phyloP scores from a whole-genome alignment of 2,113 vertebrate genomes.

The Dunckerocampus dactyliophorus region DNA sequence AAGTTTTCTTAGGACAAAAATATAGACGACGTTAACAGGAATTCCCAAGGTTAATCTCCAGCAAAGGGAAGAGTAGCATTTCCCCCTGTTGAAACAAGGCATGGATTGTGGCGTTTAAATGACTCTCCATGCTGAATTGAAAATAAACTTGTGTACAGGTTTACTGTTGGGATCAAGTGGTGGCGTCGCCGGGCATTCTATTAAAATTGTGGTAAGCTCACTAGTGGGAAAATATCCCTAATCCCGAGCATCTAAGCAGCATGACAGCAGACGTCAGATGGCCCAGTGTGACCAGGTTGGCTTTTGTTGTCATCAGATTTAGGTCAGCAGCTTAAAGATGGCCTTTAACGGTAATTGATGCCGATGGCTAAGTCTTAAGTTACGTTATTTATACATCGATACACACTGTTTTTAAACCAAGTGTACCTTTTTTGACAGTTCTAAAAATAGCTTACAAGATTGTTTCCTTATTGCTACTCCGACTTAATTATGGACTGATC shows the following conservation, averaged over 20 bases:
- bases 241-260: slow-evolving; percentile 71
- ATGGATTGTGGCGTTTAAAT: neutral
- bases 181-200: slow-evolving; percentile 37
- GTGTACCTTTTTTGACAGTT: slow-evolving; percentile 2
- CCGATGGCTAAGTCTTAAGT: slow-evolving; percentile 39
- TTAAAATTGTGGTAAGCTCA: slow-evolving; percentile 51
- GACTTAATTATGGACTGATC: slow-evolving; percentile 33
- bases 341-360: slow-evolving; percentile 60
- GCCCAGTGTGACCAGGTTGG: slow-evolving; percentile 62
- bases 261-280: slow-evolving; percentile 69
- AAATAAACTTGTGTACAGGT: slow-evolving; percentile 44
- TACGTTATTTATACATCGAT: neutral
- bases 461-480: slow-evolving; percentile 24
- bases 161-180: slow-evolving; percentile 40
- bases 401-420: neutral
- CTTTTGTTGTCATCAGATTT: slow-evolving; percentile 70
- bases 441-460: slow-evolving; percentile 15
- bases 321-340: slow-evolving; percentile 65
- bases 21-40: slow-evolving; percentile 54
- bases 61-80: slow-evolving; percentile 50
- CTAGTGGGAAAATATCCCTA: slow-evolving; percentile 65
- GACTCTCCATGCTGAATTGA: neutral
- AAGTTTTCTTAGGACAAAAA: slow-evolving; percentile 53
- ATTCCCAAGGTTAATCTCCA: slow-evolving; percentile 53
- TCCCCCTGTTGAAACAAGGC: slow-evolving; percentile 30